These are phyloP conservation scores for Pteronotus mesoamericanus DNA, from an alignment of 2,797 vertebrate species.

Conservation along the genomic window DNA sequence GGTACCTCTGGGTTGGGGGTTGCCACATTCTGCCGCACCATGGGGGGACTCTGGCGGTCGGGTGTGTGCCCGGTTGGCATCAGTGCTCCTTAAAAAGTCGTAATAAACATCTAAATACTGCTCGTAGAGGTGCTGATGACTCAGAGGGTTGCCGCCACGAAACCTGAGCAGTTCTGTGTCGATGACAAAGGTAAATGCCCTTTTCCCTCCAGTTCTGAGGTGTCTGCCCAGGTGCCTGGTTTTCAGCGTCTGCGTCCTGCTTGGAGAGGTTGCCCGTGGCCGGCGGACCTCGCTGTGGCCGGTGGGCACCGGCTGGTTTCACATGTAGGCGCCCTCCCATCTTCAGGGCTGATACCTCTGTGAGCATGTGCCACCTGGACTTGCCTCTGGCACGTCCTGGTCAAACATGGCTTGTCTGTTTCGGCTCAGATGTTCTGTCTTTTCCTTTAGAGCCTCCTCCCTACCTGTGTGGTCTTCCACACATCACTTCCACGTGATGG, in stretches of 20 bases:
- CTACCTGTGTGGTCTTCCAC: background rate
- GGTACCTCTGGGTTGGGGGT: background rate
- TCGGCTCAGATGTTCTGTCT: background rate
- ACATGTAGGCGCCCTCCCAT: background rate
- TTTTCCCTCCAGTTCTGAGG: background rate
- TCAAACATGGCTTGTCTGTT: background rate
- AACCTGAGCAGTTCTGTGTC: background rate
- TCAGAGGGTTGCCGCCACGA: background rate
- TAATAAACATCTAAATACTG: background rate
- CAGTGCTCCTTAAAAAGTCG: background rate
- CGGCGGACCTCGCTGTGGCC: background rate
- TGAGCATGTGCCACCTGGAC: background rate
- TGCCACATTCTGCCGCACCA: background rate
- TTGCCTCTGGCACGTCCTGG: background rate
- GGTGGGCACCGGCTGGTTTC: background rate
- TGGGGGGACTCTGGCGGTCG: background rate
- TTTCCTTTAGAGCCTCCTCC: background rate
- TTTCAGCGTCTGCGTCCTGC: background rate
- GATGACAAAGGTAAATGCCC: background rate
- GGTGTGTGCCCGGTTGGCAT: background rate
- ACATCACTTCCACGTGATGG: background rate
- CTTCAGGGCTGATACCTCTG: background rate
- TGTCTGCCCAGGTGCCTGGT: background rate
- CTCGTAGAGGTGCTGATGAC: background rate
- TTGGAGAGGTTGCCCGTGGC: background rate